Evolutionary conservation across 1,140 invertebrate genomes (phyloP).

Genomic region (Lepidostoma basale): DNA sequence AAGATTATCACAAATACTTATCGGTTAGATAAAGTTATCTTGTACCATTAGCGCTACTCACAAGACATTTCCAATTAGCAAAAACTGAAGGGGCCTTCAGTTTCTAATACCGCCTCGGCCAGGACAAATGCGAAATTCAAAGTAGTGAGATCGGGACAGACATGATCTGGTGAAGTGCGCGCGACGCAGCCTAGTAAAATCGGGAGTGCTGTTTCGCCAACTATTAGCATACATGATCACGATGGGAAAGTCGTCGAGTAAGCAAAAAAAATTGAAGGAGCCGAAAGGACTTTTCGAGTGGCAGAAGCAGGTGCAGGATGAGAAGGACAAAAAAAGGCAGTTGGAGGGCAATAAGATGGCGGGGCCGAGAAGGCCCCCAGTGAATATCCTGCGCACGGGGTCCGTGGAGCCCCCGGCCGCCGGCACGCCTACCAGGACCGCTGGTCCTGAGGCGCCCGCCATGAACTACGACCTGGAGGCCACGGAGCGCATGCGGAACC

Average conservation of each 20-base stretch:
- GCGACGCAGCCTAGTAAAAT: background rate
- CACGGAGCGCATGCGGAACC: conserved; percentile 61
- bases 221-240: too few relatives aligned
- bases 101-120: background rate
- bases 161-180: background rate
- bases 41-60: too few relatives aligned
- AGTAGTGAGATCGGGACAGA: background rate
- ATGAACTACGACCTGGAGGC: conserved; percentile 57
- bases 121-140: background rate
- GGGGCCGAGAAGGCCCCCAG: conserved; percentile 43
- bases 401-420: background rate
- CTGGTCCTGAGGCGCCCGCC: conserved; percentile 45
- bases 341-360: conserved; percentile 39
- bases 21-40: too few relatives aligned
- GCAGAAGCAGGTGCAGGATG: conserved; percentile 53
- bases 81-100: too few relatives aligned
- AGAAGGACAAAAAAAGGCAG: conserved; percentile 49
- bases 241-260: conserved; percentile 54
- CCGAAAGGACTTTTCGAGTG: conserved; percentile 57
- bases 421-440: conserved; percentile 6
- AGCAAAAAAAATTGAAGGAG: conserved; percentile 52
- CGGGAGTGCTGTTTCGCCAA: background rate
- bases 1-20: too few relatives aligned
- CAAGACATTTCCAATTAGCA: too few relatives aligned
- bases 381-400: conserved; percentile 27